Percentiles rank a stretch among this genome's conserved stretches.
phyloP scores from a whole-genome alignment of 1,140 invertebrate genomes.

The Berghia stephanieae region DNA sequence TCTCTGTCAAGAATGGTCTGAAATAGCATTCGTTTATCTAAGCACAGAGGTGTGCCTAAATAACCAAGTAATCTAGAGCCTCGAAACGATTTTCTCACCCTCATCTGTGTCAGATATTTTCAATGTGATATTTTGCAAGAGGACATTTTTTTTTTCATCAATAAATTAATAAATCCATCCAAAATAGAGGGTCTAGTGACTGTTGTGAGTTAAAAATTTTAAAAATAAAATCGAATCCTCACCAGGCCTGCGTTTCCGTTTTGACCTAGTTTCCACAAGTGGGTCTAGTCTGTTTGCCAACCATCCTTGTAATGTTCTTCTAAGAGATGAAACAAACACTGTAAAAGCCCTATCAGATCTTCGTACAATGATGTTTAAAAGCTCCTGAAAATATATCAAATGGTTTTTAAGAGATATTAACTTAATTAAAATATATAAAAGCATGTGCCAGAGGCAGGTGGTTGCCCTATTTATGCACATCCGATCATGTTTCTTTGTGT shows the following conservation, averaged over 20 bases:
- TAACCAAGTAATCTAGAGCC: too few relatives aligned
- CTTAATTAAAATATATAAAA: too few relatives aligned
- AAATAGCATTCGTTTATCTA: too few relatives aligned
- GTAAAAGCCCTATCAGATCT: constrained; percentile 50
- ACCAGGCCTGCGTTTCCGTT: constrained; percentile 43
- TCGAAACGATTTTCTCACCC: too few relatives aligned
- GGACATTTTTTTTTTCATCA: neutral
- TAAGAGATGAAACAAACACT: constrained; percentile 50
- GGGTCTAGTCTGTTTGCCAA: constrained; percentile 49
- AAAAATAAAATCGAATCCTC: neutral
- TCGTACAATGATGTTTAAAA: constrained; percentile 45
- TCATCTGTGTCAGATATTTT: too few relatives aligned
- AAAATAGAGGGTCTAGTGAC: neutral
- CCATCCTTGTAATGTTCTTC: constrained; percentile 49
- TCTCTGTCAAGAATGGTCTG: too few relatives aligned
- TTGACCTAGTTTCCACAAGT: constrained; percentile 29
- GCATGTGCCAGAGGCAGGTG: too few relatives aligned
- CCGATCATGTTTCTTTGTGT: too few relatives aligned
- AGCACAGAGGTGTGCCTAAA: too few relatives aligned
- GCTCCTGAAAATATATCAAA: constrained; percentile 30
- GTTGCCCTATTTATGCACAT: too few relatives aligned
- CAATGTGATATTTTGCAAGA: too few relatives aligned
- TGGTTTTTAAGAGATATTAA: too few relatives aligned
- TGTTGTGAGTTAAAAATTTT: neutral
- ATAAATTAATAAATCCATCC: neutral